A percentile compares a stretch with the other conserved stretches of the same genome.
Evolutionary conservation across 1,140 invertebrate species (phyloP).

Genomic region (Hypothenemus hampei): DNA sequence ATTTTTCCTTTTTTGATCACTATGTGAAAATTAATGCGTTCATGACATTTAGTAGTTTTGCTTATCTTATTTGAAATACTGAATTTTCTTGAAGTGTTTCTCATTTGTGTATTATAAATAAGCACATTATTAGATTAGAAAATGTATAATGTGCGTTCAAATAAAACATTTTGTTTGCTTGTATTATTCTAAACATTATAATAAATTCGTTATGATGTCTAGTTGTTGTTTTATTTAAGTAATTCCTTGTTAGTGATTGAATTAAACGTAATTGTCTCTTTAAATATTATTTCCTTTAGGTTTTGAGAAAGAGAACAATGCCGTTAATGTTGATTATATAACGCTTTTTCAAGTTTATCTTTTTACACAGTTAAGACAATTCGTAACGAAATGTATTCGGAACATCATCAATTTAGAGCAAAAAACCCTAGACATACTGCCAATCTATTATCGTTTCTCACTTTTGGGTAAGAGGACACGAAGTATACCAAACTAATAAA

Average conservation of each 20-base stretch:
- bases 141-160: conserved; percentile 24
- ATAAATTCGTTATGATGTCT: conserved; percentile 26
- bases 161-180: conserved; percentile 22
- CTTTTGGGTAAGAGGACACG: conserved; percentile 10
- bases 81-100: conserved; percentile 13
- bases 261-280: too few species aligned
- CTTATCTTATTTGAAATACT: background rate
- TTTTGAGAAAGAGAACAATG: too few species aligned
- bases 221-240: conserved; percentile 1
- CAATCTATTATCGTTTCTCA: conserved; percentile 7
- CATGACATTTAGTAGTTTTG: background rate
- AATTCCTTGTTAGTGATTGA: too few species aligned
- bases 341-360: too few species aligned
- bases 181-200: conserved; percentile 22
- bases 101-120: too few species aligned
- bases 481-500: background rate
- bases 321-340: too few species aligned
- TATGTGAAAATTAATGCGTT: background rate
- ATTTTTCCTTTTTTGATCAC: conserved; percentile 1
- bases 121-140: conserved; percentile 18
- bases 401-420: background rate
- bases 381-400: conserved; percentile 4
- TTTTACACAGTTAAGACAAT: too few species aligned
- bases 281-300: too few species aligned
- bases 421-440: conserved; percentile 7